These are phyloP conservation scores for Aplodontia rufa DNA, from an alignment of 2,113 vertebrate species.

Conservation along the genomic window DNA sequence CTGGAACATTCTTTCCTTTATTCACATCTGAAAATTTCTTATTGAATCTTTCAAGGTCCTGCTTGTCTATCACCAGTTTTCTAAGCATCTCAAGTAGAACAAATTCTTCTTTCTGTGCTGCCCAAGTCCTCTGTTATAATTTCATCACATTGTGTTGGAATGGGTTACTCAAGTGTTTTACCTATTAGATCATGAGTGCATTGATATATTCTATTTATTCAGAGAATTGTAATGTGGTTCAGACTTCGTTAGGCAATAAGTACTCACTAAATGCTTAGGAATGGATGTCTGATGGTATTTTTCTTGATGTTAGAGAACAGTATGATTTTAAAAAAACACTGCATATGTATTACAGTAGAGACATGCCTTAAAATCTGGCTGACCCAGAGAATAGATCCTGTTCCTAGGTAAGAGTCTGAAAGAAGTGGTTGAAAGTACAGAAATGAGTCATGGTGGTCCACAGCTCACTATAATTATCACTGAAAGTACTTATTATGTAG, in stretches of 20 bases:
- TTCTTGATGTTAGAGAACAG: not conserved
- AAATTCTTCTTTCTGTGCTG: not conserved
- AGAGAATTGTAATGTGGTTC: not conserved
- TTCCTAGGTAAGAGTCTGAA: not conserved
- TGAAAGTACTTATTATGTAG: not conserved
- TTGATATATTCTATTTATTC: conserved; percentile 16
- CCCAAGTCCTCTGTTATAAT: not conserved
- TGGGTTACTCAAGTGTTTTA: not conserved
- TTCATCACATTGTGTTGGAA: not conserved
- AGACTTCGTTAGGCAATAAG: not conserved
- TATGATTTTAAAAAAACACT: not conserved
- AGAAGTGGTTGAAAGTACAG: not conserved
- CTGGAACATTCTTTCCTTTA: not conserved
- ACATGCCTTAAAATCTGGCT: not conserved
- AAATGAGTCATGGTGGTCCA: not conserved
- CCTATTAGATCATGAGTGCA: not conserved
- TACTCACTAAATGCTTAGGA: conserved; percentile 11
- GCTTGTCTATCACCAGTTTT: not conserved
- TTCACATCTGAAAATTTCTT: conserved; percentile 13
- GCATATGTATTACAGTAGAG: not conserved
- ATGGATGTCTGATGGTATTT: not conserved
- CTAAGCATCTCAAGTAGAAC: not conserved
- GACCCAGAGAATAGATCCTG: not conserved
- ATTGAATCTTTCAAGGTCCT: conserved; percentile 27
- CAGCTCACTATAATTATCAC: not conserved